Conservation (phyloP, 2,113 vertebrate species). For the Poeciliopsis retropinna region DNA sequence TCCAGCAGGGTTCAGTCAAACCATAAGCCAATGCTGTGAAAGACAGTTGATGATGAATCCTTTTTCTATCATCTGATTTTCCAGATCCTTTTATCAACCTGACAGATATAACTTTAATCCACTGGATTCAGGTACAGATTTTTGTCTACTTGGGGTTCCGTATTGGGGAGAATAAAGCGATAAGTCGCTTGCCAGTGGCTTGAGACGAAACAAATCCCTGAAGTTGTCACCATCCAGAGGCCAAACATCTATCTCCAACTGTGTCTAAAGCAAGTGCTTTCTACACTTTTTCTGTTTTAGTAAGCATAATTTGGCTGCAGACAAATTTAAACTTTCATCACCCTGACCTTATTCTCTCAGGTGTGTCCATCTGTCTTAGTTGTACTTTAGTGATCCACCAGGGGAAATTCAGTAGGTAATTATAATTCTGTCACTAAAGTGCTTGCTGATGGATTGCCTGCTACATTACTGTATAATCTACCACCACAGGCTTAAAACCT, state of each 20-base stretch:
- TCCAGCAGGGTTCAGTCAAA: no score
- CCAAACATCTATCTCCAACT: neutral
- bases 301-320: neutral
- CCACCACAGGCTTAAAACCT: conserved; percentile 12
- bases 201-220: neutral
- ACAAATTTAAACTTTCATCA: conserved; percentile 15
- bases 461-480: conserved; percentile 2
- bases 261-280: conserved; percentile 11
- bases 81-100: neutral
- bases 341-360: conserved; percentile 10
- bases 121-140: neutral
- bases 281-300: neutral
- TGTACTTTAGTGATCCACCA: neutral
- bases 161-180: neutral
- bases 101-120: neutral
- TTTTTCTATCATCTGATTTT: neutral
- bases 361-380: neutral
- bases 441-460: conserved; percentile 23
- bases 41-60: no score
- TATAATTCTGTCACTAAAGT: conserved; percentile 17
- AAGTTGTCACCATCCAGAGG: neutral
- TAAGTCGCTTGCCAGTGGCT: neutral
- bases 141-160: neutral
- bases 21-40: no score
- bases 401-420: neutral